phyloP scores from a whole-genome alignment of 35 echinoderm and acorn worm genomes.

The Heliocidaris tuberculata region DNA sequence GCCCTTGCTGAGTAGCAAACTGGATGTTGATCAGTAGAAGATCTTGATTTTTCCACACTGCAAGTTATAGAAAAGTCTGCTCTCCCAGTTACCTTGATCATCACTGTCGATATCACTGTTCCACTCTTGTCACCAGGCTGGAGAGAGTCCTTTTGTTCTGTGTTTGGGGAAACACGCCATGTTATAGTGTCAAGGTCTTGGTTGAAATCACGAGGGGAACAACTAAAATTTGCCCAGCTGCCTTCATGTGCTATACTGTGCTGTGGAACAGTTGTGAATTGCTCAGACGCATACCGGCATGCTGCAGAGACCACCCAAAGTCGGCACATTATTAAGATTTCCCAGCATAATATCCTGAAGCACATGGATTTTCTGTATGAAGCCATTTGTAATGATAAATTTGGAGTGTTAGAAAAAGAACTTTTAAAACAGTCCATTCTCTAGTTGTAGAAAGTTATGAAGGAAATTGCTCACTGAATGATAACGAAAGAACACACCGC shows the following conservation, averaged over 20 bases:
- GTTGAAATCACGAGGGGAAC: background rate
- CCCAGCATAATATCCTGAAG: background rate
- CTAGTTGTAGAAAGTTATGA: too few species aligned
- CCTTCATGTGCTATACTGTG: background rate
- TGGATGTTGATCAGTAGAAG: background rate
- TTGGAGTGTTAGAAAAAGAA: background rate
- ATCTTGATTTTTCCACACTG: background rate
- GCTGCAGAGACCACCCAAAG: background rate
- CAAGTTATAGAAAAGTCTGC: background rate
- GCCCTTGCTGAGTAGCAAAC: background rate
- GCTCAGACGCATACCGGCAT: background rate
- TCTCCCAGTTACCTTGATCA: background rate
- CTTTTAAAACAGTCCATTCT: background rate
- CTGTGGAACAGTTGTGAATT: background rate
- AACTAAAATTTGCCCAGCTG: background rate
- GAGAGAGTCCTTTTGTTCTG: background rate
- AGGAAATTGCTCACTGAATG: too few species aligned
- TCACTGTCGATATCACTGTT: background rate
- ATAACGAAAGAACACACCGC: too few species aligned
- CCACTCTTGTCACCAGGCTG: background rate
- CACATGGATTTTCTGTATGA: background rate
- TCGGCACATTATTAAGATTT: background rate
- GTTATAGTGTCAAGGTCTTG: background rate
- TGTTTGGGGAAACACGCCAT: background rate
- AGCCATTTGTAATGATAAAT: background rate